These are phyloP conservation scores for Dicentrarchus labrax DNA, from an alignment of 2,113 vertebrate genomes.

Conservation along the genomic window DNA sequence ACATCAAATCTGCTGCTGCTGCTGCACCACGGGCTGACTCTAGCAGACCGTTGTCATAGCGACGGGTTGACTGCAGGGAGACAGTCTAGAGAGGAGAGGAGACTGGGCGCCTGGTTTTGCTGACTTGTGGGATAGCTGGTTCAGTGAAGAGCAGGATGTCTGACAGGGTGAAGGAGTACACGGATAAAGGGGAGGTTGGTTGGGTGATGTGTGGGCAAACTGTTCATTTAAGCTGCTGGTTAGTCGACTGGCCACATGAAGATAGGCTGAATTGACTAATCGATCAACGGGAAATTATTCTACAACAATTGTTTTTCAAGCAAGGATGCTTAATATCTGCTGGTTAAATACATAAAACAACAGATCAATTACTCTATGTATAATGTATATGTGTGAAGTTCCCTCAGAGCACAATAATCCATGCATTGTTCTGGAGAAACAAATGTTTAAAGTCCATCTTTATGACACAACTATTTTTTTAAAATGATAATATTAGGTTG, in stretches of 20 bases:
- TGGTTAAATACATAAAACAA: neutral
- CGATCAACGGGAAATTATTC: neutral
- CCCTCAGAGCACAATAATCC: neutral
- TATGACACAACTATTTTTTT: neutral
- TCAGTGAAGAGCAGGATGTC: constrained; percentile 8
- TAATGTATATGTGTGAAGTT: neutral
- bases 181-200: neutral
- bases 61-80: constrained; percentile 45
- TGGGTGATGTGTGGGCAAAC: neutral
- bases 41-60: constrained; percentile 58
- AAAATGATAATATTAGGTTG: neutral
- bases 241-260: neutral
- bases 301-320: neutral
- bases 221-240: neutral
- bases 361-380: neutral
- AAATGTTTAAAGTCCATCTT: neutral
- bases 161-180: neutral
- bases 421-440: neutral
- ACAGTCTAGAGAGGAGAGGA: constrained; percentile 12
- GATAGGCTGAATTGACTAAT: neutral
- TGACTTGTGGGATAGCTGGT: constrained; percentile 10
- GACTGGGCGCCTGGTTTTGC: neutral
- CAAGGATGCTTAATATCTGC: no score
- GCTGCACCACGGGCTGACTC: constrained; percentile 32
- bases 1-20: constrained; percentile 49